These are phyloP conservation scores for Carapus acus DNA, from an alignment of 2,797 vertebrate species.

Conservation along the genomic window DNA sequence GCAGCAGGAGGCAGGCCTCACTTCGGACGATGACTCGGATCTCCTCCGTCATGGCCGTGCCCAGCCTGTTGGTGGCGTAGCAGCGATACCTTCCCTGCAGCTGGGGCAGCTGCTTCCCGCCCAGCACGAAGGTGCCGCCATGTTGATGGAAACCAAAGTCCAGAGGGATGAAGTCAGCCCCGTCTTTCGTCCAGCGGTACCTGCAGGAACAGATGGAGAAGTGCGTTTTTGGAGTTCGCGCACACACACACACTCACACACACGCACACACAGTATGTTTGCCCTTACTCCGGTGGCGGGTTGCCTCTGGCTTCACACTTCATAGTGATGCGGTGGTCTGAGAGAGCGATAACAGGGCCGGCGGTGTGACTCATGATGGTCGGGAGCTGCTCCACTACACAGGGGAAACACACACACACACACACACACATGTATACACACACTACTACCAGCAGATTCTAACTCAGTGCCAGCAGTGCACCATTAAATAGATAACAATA, in stretches of 20 bases:
- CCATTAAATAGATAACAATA: no score
- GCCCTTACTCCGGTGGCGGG: slow-evolving; percentile 83
- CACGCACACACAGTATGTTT: no score
- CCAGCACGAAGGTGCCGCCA: slow-evolving; percentile 80
- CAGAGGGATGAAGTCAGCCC: slow-evolving; percentile 70
- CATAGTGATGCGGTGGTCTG: slow-evolving; percentile 78
- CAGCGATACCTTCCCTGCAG: slow-evolving; percentile 88
- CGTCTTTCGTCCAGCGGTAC: slow-evolving; percentile 89
- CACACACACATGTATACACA: slow-evolving; percentile 13
- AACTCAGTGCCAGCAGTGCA: background rate
- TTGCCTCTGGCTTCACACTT: slow-evolving; percentile 89
- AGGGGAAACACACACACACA: slow-evolving; percentile 23
- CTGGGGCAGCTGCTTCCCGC: slow-evolving; percentile 66
- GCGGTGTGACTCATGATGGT: slow-evolving; percentile 78
- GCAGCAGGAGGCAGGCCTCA: slow-evolving; percentile 60
- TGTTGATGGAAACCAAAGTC: slow-evolving; percentile 62
- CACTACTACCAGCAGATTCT: slow-evolving; percentile 10
- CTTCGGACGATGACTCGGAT: slow-evolving; percentile 80
- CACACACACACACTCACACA: no score
- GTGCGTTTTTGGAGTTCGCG: background rate
- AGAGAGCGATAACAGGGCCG: slow-evolving; percentile 76
- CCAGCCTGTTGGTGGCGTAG: slow-evolving; percentile 82
- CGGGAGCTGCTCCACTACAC: slow-evolving; percentile 86
- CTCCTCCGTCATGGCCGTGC: slow-evolving; percentile 86
- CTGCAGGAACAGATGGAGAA: slow-evolving; percentile 66